Conservation (phyloP, 1,140 invertebrate species). For the Parapsyche elsis region DNA sequence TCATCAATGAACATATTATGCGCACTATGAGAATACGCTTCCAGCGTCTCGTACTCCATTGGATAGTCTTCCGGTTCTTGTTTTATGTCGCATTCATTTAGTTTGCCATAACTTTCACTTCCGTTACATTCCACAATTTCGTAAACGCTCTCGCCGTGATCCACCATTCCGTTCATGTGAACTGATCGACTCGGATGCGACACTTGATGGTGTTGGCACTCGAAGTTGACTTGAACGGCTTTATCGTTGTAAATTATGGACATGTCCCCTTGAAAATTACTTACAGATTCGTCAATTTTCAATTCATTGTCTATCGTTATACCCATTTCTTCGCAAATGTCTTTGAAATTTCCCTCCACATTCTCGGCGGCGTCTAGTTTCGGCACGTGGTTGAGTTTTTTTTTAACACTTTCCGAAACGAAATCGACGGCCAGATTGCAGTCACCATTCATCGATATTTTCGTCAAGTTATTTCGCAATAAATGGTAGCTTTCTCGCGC, state of each 20-base stretch:
- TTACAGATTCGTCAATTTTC: neutral
- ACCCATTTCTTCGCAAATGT: conserved; percentile 9
- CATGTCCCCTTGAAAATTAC: neutral
- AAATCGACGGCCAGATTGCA: neutral
- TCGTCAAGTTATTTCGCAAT: neutral
- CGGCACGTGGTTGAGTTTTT: neutral
- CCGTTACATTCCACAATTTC: neutral
- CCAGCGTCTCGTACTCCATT: neutral
- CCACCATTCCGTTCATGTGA: neutral
- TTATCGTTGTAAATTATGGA: conserved; percentile 12
- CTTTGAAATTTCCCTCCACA: neutral
- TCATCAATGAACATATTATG: neutral
- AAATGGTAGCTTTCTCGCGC: conserved; percentile 27
- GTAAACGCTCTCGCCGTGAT: neutral
- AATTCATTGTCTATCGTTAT: conserved; percentile 7
- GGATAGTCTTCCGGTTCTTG: conserved; percentile 34
- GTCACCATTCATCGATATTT: conserved; percentile 9
- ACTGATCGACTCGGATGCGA: neutral
- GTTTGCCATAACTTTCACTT: neutral
- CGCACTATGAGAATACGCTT: neutral
- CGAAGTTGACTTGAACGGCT: conserved; percentile 15
- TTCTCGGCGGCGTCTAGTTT: neutral
- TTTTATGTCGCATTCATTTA: conserved; percentile 22
- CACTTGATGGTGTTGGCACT: neutral
- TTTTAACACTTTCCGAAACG: neutral